These are phyloP conservation scores for Illadopsis cleaveri DNA, from an alignment of 2,113 vertebrate species.

Conservation along the genomic window DNA sequence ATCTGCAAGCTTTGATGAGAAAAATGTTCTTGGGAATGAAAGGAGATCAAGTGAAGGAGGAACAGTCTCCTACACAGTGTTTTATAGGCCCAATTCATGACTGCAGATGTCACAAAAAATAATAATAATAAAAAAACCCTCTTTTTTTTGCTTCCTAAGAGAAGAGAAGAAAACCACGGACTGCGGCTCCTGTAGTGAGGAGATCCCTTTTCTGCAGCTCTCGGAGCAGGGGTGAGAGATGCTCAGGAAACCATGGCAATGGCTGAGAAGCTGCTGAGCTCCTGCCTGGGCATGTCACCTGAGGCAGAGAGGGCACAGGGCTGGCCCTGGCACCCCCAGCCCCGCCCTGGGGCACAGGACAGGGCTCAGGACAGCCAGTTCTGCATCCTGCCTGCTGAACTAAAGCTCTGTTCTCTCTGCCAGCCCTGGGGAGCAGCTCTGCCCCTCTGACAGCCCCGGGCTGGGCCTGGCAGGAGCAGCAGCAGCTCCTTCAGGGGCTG, in stretches of 20 bases:
- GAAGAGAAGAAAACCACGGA: background rate
- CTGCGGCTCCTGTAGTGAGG: background rate
- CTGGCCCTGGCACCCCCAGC: background rate
- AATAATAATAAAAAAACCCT: conserved; percentile 3
- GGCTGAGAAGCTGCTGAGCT: background rate
- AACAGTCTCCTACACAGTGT: conserved; percentile 55
- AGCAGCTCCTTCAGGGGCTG: background rate
- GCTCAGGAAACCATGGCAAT: background rate
- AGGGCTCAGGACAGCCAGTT: background rate
- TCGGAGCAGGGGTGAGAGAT: rapidly evolving
- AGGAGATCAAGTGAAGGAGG: conserved; percentile 60
- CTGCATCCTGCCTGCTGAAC: background rate
- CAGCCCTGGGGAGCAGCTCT: background rate
- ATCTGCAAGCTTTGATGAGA: conserved; percentile 59
- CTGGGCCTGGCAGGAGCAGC: background rate
- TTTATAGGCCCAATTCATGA: conserved; percentile 43
- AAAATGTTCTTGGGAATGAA: conserved; percentile 57
- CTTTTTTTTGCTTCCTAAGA: background rate
- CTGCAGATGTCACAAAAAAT: conserved; percentile 40
- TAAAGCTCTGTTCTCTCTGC: background rate
- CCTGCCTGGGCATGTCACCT: background rate
- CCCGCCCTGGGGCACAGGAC: background rate
- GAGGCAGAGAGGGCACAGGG: background rate
- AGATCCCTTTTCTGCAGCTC: background rate
- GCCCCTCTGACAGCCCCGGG: background rate